Evolutionary conservation across 2,888 invertebrate genomes (phyloP), one percentile per base, ranked within the genome.

Genomic region (Eupeodes luniger): DNA sequence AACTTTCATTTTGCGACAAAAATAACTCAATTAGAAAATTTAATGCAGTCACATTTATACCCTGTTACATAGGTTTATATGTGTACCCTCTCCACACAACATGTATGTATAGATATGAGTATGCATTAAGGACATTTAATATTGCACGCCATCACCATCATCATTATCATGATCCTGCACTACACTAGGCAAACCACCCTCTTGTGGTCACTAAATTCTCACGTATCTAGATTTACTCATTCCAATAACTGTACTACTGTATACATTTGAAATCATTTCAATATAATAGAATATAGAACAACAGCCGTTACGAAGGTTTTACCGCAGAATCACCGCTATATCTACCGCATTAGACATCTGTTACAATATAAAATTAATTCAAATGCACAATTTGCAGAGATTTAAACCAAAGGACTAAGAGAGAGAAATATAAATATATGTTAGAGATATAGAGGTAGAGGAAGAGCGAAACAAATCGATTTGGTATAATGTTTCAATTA

Each of bases 401-500:
- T 59, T 59, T 59, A 34, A 19, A 19, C 9, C 9, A 7, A 40
- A 27, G 27, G 55, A 19, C 9, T 40, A 7, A 40, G 6, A 40
- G 40, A 40, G 6, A 40, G 6, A 40, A 40, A 40, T 3, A 40
- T 40, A 5, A 7, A 40, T 40, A 40, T 40, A 40, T 27, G 40
- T 40, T 5, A 53, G 16, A 9, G 3, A 53, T 16, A 27, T 2
- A 57, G 4, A 57, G 16, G 40, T 16, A 11, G 10, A 27, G n/a
- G 9, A 16, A 19, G 16, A 61, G 79, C 67, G 57, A 10, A 16
- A 53, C 70, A 59, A 87, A 87, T 87, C 83, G 86, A 87, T 87
- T 83, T 47, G 66, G 80, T 83, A 76, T 87, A 87, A 87, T 87
- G 87, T 87, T 87, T 87, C 87, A 87, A 87, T 83, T 87, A 87